These are phyloP conservation scores for Drosophila mayaguana DNA, from an alignment of 2,888 invertebrate species.

Conservation along the genomic window DNA sequence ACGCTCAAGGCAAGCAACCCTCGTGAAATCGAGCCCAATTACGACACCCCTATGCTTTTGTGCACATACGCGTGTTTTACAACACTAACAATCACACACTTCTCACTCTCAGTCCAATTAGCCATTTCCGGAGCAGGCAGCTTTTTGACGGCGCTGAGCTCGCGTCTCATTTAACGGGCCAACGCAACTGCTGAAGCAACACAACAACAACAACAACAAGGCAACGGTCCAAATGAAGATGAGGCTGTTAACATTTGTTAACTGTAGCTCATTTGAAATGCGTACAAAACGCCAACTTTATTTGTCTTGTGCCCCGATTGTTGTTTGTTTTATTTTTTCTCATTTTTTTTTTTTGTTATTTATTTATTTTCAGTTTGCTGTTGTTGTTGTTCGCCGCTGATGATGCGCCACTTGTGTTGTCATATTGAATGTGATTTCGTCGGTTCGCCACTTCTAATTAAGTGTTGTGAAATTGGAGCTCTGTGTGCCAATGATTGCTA, in stretches of 20 bases:
- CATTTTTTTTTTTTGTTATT: slow-evolving; percentile 19
- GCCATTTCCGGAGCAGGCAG: slow-evolving; percentile 70
- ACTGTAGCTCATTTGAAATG: slow-evolving; percentile 77
- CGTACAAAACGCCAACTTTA: slow-evolving; percentile 67
- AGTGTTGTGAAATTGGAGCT: slow-evolving; percentile 70
- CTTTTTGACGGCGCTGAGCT: slow-evolving; percentile 57
- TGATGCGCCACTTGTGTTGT: slow-evolving; percentile 61
- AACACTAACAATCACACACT: slow-evolving; percentile 46
- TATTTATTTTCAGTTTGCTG: slow-evolving; percentile 9
- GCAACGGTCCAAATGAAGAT: slow-evolving; percentile 43
- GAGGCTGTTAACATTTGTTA: slow-evolving; percentile 59
- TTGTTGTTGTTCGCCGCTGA: slow-evolving; percentile 22
- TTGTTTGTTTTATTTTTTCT: slow-evolving; percentile 28
- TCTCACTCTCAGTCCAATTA: slow-evolving; percentile 65
- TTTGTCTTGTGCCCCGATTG: slow-evolving; percentile 60
- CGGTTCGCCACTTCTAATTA: slow-evolving; percentile 74
- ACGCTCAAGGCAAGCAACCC: slow-evolving; percentile 27
- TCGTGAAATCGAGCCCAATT: slow-evolving; percentile 36
- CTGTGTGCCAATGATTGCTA: slow-evolving; percentile 45
- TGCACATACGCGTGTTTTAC: slow-evolving; percentile 31
- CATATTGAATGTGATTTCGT: slow-evolving; percentile 55
- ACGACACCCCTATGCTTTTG: slow-evolving; percentile 38
- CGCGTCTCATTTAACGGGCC: slow-evolving; percentile 52
- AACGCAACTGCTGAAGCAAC: slow-evolving; percentile 13
- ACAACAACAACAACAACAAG: slow-evolving; percentile 13